phyloP scores from a whole-genome alignment of 2,113 vertebrate species.

The Reinhardtius hippoglossoides region DNA sequence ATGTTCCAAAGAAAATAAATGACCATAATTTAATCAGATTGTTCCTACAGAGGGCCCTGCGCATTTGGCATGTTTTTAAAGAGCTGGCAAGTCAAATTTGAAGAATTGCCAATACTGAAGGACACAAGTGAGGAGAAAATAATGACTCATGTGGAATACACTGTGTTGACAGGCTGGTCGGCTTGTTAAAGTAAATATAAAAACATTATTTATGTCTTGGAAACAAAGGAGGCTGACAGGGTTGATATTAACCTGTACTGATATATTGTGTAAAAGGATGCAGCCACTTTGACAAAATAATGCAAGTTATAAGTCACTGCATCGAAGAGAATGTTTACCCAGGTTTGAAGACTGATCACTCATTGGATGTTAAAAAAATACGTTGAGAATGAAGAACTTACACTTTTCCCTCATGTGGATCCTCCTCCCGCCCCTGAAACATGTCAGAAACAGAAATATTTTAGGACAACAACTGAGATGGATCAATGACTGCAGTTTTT shows the following conservation, averaged over 20 bases:
- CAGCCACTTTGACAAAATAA: neutral
- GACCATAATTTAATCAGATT: neutral
- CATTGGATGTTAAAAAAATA: neutral
- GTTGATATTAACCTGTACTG: neutral
- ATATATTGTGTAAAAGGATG: neutral
- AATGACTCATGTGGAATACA: neutral
- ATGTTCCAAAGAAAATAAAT: neutral
- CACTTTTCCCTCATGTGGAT: slow-evolving; percentile 99
- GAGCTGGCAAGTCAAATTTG: neutral
- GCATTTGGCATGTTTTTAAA: neutral
- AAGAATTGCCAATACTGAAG: slow-evolving; percentile 3
- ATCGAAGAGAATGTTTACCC: neutral
- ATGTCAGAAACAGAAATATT: slow-evolving; percentile 45
- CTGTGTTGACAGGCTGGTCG: neutral
- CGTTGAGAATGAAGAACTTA: slow-evolving; percentile 78
- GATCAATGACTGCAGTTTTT: neutral
- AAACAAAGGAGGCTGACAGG: neutral
- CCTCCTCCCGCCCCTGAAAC: slow-evolving; percentile 94
- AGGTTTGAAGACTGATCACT: neutral
- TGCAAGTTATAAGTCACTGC: neutral
- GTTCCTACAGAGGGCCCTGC: neutral
- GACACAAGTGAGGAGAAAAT: neutral
- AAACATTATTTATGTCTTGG: neutral
- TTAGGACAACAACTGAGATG: neutral
- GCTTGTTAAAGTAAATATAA: neutral